Base-by-base conservation (phyloP, 2,888 invertebrate genomes). In the Kuschelorhynchus macadamiae region DNA sequence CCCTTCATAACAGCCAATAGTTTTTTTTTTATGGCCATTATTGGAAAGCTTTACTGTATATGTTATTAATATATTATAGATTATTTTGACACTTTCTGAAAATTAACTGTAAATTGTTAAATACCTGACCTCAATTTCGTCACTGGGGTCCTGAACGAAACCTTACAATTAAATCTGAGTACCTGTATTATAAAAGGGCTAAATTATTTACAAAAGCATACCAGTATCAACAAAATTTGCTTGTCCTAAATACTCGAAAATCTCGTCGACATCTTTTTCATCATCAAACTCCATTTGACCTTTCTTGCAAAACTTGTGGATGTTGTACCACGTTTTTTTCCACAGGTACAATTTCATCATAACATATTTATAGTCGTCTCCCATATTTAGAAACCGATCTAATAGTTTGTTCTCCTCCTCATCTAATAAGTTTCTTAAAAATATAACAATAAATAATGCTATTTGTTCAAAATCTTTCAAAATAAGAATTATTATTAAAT, bases 211-310 rank as follows among this genome's bases (percentile, higher is more conserved):
- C 46, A 39, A 17, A 16, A 42, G 59, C 64, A 71, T 55, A 74
- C 75, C 77, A 50, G 74, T 75, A 39, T 74, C 68, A 47, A 79
- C 74, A 70, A 79, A 75, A 20, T 55, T 59, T n/a, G 67, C 69
- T 30, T 72, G 59, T 42, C 53, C 60, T n/a, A 79, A 70, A 56
- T 68, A 62, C 7, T 65, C 60, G 57, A 75, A 74, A 64, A 79
- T 72, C 14, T 52, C 33, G 4, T 44, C 50, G n/a, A 78, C 67
- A 50, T 78, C 74, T 14, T 60, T 36, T n/a, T 73, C 57, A 20
- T 67, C 67, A 44, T 79, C 53, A 5, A 74, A 50, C 2, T 53
- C 32, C 18, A 77, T 73, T n/a, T 61, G 30, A 4, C 56, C 69
- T 42, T 61, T 70, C 3, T 67, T 49, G 17, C 73, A 73, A 59